A percentile compares a stretch with the other conserved stretches of the same genome.
phyloP scores from a whole-genome alignment of 2,797 vertebrate genomes.

The Paratrypauchen microcephalus region DNA sequence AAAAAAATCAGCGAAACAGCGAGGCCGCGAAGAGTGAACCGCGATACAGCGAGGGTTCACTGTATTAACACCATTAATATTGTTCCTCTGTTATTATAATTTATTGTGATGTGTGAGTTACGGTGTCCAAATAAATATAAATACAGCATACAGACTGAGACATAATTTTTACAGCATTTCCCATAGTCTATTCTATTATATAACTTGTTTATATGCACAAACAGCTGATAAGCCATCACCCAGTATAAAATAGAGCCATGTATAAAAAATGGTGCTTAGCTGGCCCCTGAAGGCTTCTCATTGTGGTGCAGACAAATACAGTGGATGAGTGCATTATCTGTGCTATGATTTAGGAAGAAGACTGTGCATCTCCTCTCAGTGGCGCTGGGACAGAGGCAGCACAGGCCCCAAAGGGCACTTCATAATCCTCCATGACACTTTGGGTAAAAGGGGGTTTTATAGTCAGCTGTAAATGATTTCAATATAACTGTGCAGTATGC shows the following conservation, averaged over 20 bases:
- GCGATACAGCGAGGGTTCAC: too few relatives aligned
- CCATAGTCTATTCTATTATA: slow-evolving; percentile 23
- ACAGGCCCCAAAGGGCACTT: slow-evolving; percentile 47
- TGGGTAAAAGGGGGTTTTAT: slow-evolving; percentile 21
- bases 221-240: slow-evolving; percentile 39
- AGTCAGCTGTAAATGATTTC: background rate
- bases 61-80: too few relatives aligned
- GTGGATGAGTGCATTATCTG: slow-evolving; percentile 51
- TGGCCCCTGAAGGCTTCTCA: slow-evolving; percentile 59
- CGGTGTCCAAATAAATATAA: too few relatives aligned
- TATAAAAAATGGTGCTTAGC: slow-evolving; percentile 43
- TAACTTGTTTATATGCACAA: slow-evolving; percentile 45
- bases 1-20: too few relatives aligned
- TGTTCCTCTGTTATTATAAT: too few relatives aligned
- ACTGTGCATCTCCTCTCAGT: slow-evolving; percentile 25
- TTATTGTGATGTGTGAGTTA: too few relatives aligned
- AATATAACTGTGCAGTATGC: slow-evolving; percentile 1
- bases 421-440: slow-evolving; percentile 43
- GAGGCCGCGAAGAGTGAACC: too few relatives aligned
- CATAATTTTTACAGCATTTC: too few relatives aligned
- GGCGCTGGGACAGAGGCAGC: slow-evolving; percentile 23
- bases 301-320: slow-evolving; percentile 56
- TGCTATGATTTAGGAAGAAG: slow-evolving; percentile 48
- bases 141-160: too few relatives aligned
- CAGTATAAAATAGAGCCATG: slow-evolving; percentile 37